phyloP scores from a whole-genome alignment of 2,888 invertebrate genomes.

The Apotomis betuletana region DNA sequence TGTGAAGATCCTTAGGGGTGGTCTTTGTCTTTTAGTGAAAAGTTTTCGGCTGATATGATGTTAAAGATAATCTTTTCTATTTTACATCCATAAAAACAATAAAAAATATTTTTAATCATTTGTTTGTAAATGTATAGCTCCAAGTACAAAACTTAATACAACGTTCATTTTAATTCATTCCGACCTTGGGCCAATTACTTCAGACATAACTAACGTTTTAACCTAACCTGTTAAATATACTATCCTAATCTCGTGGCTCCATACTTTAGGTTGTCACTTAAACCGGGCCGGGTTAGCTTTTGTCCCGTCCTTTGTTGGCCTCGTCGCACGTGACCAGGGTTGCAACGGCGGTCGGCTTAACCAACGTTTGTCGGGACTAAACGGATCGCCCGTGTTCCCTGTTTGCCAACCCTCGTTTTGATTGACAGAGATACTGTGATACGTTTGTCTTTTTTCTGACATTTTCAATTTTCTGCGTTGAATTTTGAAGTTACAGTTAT shows the following conservation, averaged over 20 bases:
- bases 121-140: no score
- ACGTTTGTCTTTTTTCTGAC: constrained; percentile 22
- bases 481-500: neutral
- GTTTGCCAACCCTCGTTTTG: constrained; percentile 56
- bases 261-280: constrained; percentile 42
- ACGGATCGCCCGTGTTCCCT: constrained; percentile 49
- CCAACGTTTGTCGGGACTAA: constrained; percentile 63
- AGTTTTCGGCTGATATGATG: no score
- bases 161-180: neutral
- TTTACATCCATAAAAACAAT: no score
- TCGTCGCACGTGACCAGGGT: constrained; percentile 72
- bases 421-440: constrained; percentile 68
- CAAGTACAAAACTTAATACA: no score
- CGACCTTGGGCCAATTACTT: neutral
- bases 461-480: constrained; percentile 15
- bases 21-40: no score
- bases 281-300: constrained; percentile 41
- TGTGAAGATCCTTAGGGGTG: no score
- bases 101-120: no score
- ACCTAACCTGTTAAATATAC: constrained; percentile 29
- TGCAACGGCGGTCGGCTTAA: constrained; percentile 66
- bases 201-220: neutral
- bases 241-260: constrained; percentile 34
- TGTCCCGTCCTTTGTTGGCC: constrained; percentile 64
- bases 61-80: no score